Evolutionary conservation across 1,140 invertebrate species (phyloP), one percentile per base, ranked within the genome.

Genomic region (Trichonephila clavipes): DNA sequence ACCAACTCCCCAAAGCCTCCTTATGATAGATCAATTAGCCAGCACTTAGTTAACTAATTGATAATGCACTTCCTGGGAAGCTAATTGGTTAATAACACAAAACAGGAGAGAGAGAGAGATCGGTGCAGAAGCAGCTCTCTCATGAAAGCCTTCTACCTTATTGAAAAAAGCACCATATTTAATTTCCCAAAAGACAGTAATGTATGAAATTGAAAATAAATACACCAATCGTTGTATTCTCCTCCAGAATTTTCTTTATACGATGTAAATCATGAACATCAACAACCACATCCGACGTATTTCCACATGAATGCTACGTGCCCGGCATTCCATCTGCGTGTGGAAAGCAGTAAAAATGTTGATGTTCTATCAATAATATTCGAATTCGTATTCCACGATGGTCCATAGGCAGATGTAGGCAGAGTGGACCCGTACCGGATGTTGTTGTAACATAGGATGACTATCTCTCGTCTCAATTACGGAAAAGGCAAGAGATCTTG

Each of bases 201-300:
- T 24, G 10, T 19, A 77, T 77, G 18, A 34, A 24, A 28, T n/a
- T 12, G 64, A 69, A 24, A 69, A 8, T 24, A 69, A 69, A 69
- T 77, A 62, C 28, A 34, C 69, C 18, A 34, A 40, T 77, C 16
- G 28, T 34, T 14, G 28, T 77, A 34, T 77, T 77, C 24, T 18
- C 18, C 44, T 51, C 44, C 44, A 34, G 1, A 16, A 14, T 40
- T 77, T 77, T 77, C 40, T 77, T 51, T 10, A 6, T 5, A 0
- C 3, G 69, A 28, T 34, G 69, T 77, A 77, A 77, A 77, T 77
- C 69, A 77, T 77, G 24, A 40, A 83, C 58, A 83, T 83, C 82
- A 83, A n/a, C 82, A 19, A 28, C 24, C 40, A 83, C 51, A 83
- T 83, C 82, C 82, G 82, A 83, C 82, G 44, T 83, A 21, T 58